Evolutionary conservation across 2,888 invertebrate species (phyloP), one percentile per base, ranked within the genome.

Genomic region (Terebella lapidaria): DNA sequence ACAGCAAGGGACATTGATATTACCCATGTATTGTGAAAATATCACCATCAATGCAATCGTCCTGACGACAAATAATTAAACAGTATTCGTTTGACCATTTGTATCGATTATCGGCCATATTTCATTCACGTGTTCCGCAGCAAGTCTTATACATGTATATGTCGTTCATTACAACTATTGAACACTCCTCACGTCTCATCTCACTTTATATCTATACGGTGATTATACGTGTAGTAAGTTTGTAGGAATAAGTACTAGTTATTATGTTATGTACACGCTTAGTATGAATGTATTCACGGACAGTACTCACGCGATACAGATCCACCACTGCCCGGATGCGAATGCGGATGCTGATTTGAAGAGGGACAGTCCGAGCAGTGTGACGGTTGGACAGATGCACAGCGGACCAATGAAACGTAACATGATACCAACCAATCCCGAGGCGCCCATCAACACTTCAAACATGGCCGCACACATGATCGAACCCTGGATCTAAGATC

Each of bases 261-360:
- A n/a, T n/a, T n/a, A n/a, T n/a, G n/a, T n/a, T n/a, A n/a, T n/a
- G n/a, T n/a, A n/a, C n/a, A n/a, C n/a, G n/a, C n/a, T n/a, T n/a
- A n/a, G n/a, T n/a, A n/a, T n/a, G n/a, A n/a, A n/a, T n/a, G n/a
- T n/a, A n/a, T n/a, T n/a, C n/a, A n/a, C n/a, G n/a, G n/a, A n/a
- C n/a, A n/a, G n/a, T n/a, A 71, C 85, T 85, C 78, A 92, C 92
- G 89, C 86, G 22, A 86, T 85, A 0, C 91, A 87, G 59, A 92
- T 87, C 18, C 89, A 89, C 92, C 92, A 92, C 69, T 92, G 89
- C 72, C 87, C 86, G 0, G 90, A 86, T 0, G 91, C 90, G n/a
- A 90, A 89, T 0, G 84, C 84, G 0, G 89, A 88, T 0, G 92
- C 91, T 76, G 90, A 89, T 74, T 88, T 87, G 74, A 91, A 90